Evolutionary conservation across 2,113 vertebrate genomes (phyloP), one percentile per base, ranked within the genome.

Genomic region (Cranoglanis bouderius): DNA sequence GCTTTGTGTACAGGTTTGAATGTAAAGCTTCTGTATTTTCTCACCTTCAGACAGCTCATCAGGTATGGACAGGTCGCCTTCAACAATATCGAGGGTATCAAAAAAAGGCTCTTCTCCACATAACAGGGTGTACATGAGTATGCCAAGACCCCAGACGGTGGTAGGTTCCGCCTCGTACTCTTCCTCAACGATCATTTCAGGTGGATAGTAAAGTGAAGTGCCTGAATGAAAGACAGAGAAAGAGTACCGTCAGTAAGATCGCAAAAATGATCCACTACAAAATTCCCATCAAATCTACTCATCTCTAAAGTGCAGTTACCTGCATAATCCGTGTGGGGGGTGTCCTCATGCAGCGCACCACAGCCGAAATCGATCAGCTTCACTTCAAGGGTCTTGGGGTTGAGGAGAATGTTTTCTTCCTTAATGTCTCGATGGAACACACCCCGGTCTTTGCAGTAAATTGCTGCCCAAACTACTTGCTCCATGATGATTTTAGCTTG

Each of bases 361-460:
- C 93, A 94, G 26, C 94, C 94, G 80, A 95, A 94, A 88, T 95
- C 94, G 12, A 95, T 94, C n/a, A 95, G 90, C 89, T 94, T 93
- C 10, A 95, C 83, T 14, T 92, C 82, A 0, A 89, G 80, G 0
- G 90, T 92, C 21, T 92, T 86, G 18, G 94, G 91, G 59, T 96
- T 94, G 78, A 96, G 63, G 35, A 84, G 57, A 29, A 84, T 61
- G 26, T 84, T 84, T 61, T 61, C 82, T 59, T 61, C 55, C 26
- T 84, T 84, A 38, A 84, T 84, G 38, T 84, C 82, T 29, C 57
- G 59, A 84, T 94, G 94, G 38, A 94, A 65, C 7, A 95, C 92
- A 0, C 94, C 93, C 0, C 91, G 89, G n/a, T 90, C 10, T 2
- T 82, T 90, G 61, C 94, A 95, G 87, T 94, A 91, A 49, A 35